Base-by-base conservation (phyloP, 2,797 vertebrate genomes). In the Danio kyathit region DNA sequence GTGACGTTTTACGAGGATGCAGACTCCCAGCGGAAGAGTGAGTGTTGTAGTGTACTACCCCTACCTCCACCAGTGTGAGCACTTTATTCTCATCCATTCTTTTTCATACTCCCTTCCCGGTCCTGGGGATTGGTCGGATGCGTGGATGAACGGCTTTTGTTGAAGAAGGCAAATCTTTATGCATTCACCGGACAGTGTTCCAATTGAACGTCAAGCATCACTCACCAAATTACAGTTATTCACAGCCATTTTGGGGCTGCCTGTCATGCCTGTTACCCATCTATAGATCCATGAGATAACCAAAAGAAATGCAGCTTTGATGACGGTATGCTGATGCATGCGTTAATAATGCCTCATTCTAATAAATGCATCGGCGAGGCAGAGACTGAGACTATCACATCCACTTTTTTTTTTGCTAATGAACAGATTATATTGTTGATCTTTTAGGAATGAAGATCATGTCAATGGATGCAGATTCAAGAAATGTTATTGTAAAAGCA, bases 61-160 rank as follows among this genome's bases (percentile, higher is more conserved):
- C 65, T 57, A 72, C 74, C 57, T 76, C 61, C 75, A 61, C 64
- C 73, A 46, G 64, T 79, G 72, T 73, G n/a, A 76, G 80, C 82
- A 86, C 85, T 86, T 86, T 86, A 84, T 76, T 79, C 41, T 54
- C 21, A 76, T 29, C 49, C 48, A 41, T 66, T 13, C 44, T 10
- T 65, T 70, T 29, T 29, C 49, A 64, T 67, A 66, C 70, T 61
- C 57, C 63, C 57, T 57, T 57, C 49, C 56, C 40, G 16, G 59
- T 61, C 59, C 14, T 72, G 13, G 40, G 10, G 17, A 79, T 72
- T 43, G 40, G 38, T 40, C 61, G 61, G 44, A 59, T 67, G 29
- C 29, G 44, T 40, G 38, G 63, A 72, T 40, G 6, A 71, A 41
- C 43, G 3, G 40, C 41, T 72, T 65, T 64, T 65, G 57, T 21